These are phyloP conservation scores for Charanyca ferruginea DNA, from an alignment of 2,888 invertebrate species.

Conservation along the genomic window DNA sequence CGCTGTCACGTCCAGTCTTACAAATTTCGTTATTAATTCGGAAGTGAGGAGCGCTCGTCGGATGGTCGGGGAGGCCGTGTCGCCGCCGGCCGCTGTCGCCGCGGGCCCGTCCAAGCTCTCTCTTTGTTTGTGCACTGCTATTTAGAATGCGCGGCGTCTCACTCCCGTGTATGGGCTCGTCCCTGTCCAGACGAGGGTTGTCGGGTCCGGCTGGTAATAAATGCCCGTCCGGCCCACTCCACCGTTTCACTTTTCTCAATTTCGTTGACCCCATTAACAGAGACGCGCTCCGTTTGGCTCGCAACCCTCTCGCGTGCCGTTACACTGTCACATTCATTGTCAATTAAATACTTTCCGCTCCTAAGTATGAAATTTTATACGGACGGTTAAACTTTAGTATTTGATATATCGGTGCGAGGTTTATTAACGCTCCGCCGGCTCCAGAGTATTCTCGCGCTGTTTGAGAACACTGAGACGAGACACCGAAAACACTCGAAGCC, in stretches of 20 bases:
- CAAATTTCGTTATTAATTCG: constrained; percentile 80
- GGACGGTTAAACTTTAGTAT: constrained; percentile 73
- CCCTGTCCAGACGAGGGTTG: constrained; percentile 70
- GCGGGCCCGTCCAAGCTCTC: constrained; percentile 56
- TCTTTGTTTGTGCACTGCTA: constrained; percentile 67
- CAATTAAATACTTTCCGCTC: constrained; percentile 82
- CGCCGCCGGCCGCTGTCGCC: constrained; percentile 51
- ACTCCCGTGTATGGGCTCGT: constrained; percentile 59
- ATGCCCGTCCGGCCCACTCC: constrained; percentile 78
- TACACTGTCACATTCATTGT: constrained; percentile 83
- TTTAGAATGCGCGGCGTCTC: constrained; percentile 66
- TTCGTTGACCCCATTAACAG: constrained; percentile 87
- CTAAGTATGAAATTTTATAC: constrained; percentile 71
- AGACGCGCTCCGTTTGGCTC: constrained; percentile 80
- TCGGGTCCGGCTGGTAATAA: constrained; percentile 76
- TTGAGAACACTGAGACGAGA: constrained; percentile 64
- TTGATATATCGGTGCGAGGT: constrained; percentile 69
- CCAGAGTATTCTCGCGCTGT: constrained; percentile 58
- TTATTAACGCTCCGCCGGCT: constrained; percentile 68
- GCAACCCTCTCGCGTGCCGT: constrained; percentile 78
- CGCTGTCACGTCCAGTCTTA: constrained; percentile 71
- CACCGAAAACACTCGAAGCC: constrained; percentile 69
- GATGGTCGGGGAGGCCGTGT: constrained; percentile 44
- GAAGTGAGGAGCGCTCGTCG: constrained; percentile 56
- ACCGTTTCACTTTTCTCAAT: constrained; percentile 88